These are phyloP conservation scores for Myxocyprinus asiaticus DNA, from an alignment of 2,113 vertebrate species.

Conservation along the genomic window DNA sequence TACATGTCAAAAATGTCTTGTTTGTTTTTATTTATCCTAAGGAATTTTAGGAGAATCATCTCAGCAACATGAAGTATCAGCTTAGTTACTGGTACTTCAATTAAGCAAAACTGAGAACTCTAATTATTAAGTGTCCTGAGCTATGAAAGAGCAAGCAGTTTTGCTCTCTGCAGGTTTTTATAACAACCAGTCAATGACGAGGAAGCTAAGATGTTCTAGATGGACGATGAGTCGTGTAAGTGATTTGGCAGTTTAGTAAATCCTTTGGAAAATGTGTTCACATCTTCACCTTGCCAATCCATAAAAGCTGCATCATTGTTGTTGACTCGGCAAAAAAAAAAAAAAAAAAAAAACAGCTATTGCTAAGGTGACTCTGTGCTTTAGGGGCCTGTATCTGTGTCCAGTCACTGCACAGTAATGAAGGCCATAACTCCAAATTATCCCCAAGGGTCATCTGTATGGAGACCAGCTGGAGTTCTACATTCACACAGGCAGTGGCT, in stretches of 20 bases:
- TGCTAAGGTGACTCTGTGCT: slow-evolving; percentile 34
- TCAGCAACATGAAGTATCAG: no score
- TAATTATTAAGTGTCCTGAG: no score
- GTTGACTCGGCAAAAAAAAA: background rate
- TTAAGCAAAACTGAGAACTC: no score
- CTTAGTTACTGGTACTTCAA: no score
- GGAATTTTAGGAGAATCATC: no score
- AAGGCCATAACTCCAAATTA: slow-evolving; percentile 50
- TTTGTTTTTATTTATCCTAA: no score
- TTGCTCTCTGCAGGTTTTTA: background rate
- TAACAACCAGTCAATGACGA: background rate
- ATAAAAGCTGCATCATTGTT: background rate
- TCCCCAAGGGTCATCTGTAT: slow-evolving; percentile 48
- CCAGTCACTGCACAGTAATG: slow-evolving; percentile 35
- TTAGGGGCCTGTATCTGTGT: slow-evolving; percentile 24
- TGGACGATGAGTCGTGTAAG: background rate
- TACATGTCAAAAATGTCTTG: no score
- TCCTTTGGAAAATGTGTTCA: background rate
- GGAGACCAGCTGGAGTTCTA: background rate
- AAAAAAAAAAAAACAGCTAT: background rate
- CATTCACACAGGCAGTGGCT: background rate
- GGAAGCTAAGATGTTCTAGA: background rate
- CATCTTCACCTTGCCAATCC: background rate
- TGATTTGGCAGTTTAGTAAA: slow-evolving; percentile 1
- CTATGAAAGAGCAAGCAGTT: no score